Base-by-base conservation (phyloP, 2,888 invertebrate genomes). In the Amphipoea oculea region DNA sequence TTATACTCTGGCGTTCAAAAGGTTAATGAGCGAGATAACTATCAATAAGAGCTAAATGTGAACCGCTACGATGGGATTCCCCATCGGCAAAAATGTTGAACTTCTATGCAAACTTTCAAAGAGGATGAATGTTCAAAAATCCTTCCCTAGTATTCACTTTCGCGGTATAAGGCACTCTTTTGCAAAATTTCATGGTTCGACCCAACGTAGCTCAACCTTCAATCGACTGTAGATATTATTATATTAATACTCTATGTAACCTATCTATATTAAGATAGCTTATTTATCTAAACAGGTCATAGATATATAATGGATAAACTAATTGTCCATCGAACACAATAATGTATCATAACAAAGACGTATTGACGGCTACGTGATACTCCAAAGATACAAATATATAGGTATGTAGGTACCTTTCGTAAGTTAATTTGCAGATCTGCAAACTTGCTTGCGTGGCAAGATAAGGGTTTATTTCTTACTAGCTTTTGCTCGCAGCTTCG, bases 231-330 rank as follows among this genome's bases (percentile, higher is more conserved):
- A 11, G 23, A 57, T 57, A n/a, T 57, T 23, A 11, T 57, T 23
- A 3, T 57, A 57, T 11, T 60, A 29, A 69, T 48, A 69, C 48
- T 40, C 69, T 62, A 65, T 73, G 20, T 54, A 45, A 57, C 45
- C 73, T 82, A 76, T 85, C 81, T 76, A 79, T 77, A 79, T 71
- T 60, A 42, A 76, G 69, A 69, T 79, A 76, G 20, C 42, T 67
- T 87, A 90, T 92, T 92, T 89, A 89, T 91, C 92, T 83, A 79
- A 87, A 86, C 87, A 76, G 87, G 86, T 87, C 88, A n/a, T 42
- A 81, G 12, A 83, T 82, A 88, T 83, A 86, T 89, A 90, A 91
- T 88, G 70, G 85, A 86, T 89, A 90, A 90, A 90, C 67, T 72
- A 81, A 77, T 68, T 69, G 73, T 71, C 40, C 60, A 75, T 79